phyloP scores from a whole-genome alignment of 2,888 invertebrate species.

The Germaria angustata region DNA sequence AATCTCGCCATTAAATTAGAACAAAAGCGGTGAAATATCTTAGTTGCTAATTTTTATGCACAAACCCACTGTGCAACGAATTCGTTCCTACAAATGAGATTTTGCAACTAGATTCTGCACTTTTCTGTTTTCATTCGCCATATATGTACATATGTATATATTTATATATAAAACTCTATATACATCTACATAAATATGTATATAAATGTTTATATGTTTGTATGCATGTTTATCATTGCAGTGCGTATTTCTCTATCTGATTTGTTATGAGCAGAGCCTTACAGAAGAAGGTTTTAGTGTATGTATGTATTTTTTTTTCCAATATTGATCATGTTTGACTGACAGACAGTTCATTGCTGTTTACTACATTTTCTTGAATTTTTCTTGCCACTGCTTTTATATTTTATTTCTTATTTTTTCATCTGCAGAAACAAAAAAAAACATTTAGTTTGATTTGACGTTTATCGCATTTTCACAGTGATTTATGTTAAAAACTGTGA shows the following conservation, averaged over 20 bases:
- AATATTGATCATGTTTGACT: constrained; percentile 63
- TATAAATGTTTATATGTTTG: too few species aligned
- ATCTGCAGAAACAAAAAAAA: not conserved
- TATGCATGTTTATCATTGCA: not conserved
- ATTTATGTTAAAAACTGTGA: constrained; percentile 50
- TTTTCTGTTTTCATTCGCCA: constrained; percentile 31
- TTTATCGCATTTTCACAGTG: constrained; percentile 53
- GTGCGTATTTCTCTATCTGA: not conserved
- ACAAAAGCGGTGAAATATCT: too few species aligned
- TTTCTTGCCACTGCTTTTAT: too few species aligned
- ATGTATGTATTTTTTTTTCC: too few species aligned
- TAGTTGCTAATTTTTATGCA: too few species aligned
- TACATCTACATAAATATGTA: too few species aligned
- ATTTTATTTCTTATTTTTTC: not conserved
- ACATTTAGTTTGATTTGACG: constrained; percentile 55
- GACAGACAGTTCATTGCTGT: constrained; percentile 55
- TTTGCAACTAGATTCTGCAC: constrained; percentile 17
- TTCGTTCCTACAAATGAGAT: not conserved
- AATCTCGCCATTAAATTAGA: too few species aligned
- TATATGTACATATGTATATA: too few species aligned
- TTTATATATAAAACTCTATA: too few species aligned
- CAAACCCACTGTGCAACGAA: not conserved
- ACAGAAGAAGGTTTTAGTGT: constrained; percentile 19
- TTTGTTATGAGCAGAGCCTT: not conserved
- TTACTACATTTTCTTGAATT: constrained; percentile 37